Base-by-base conservation (phyloP, 2,113 vertebrate species). In the Monarcha castaneiventris region DNA sequence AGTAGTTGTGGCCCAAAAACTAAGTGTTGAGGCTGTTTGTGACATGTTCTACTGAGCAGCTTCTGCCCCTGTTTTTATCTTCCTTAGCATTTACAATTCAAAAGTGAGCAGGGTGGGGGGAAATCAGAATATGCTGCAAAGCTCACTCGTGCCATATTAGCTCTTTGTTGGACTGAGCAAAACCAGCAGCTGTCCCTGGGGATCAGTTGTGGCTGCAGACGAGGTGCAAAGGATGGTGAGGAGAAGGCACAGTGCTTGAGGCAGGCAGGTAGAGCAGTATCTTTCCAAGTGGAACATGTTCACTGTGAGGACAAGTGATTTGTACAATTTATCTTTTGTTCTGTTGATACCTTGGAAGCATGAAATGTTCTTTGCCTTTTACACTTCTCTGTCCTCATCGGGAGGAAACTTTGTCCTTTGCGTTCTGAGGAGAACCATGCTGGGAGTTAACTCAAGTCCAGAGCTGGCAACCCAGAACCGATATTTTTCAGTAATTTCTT, bases 141-240 rank as follows among this genome's bases (percentile, higher is more conserved):
- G 54, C 19, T 11, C 2, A 9, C 59, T 73, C 1, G 0, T 66
- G 48, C 39, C 10, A 3, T 11, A 0, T 35, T 32, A 49, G 41
- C 25, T 55, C 54, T 51, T 61, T 32, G 23, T 11, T 27, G 44
- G 29, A 13, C 58, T 6, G 3, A 41, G 68, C 56, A 67, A 78
- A 79, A 15, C 21, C 52, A 59, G 66, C 11, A 37, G 39, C 32
- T 92, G 44, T 48, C 67, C 44, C 33, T 39, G 33, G 55, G 3
- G 2, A 63, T 69, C 25, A 26, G 46, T 14, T 59, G 17, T 9
- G 54, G 44, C 90, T 89, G 49, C 56, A 72, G 69, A 32, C 0
- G 0, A 41, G 69, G 29, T 37, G 17, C 26, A 87, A 14, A 11
- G 12, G 16, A 5, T 11, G 30, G 44, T 23, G 30, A 77, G 62